These are phyloP conservation scores for Periparus ater DNA, from an alignment of 2,797 vertebrate species.

Conservation along the genomic window DNA sequence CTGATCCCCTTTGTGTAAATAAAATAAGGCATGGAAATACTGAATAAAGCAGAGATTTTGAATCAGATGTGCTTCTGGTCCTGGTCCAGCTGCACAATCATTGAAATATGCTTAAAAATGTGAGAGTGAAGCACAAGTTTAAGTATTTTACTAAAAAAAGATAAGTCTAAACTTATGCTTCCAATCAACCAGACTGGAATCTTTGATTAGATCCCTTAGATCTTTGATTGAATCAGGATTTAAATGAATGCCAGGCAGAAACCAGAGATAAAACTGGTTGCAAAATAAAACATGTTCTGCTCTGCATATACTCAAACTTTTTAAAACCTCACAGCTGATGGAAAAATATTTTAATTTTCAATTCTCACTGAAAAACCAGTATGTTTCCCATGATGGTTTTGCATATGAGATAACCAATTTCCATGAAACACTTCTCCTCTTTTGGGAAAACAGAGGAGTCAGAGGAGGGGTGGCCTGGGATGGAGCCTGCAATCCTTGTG, in stretches of 20 bases:
- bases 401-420: not conserved
- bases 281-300: not conserved
- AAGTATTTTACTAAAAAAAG: constrained; percentile 34
- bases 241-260: constrained; percentile 42
- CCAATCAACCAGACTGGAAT: constrained; percentile 34
- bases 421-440: not conserved
- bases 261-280: not conserved
- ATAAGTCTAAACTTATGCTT: constrained; percentile 42
- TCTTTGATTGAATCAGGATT: constrained; percentile 37
- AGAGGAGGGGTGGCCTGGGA: not conserved
- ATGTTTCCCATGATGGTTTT: not conserved
- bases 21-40: constrained; percentile 23
- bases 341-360: not conserved
- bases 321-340: not conserved
- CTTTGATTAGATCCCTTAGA: constrained; percentile 40
- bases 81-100: not conserved
- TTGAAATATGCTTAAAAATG: constrained; percentile 3
- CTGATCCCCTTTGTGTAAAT: not conserved
- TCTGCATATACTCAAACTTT: not conserved
- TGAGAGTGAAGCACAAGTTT: not conserved
- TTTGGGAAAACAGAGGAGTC: not conserved
- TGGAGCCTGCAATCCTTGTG: not conserved
- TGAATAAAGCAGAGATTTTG: not conserved
- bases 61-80: not conserved
- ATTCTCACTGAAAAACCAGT: not conserved